Evolutionary conservation across 2,113 vertebrate species (phyloP).

Genomic region (Tychaedon coryphoeus): DNA sequence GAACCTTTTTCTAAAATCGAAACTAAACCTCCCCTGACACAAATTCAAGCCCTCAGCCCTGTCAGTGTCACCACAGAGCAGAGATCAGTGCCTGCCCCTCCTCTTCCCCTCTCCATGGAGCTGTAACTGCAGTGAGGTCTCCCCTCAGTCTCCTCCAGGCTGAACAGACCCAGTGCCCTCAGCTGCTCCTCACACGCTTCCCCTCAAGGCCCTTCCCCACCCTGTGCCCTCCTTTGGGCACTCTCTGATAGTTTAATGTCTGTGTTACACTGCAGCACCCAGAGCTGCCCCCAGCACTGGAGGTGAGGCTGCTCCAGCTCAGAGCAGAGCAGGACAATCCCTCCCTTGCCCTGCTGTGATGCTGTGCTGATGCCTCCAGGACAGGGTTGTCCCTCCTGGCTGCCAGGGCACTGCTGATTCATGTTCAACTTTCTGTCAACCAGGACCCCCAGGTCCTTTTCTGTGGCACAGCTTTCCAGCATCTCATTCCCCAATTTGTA

Average conservation of each 20-base stretch:
- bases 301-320: fast-evolving
- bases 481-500: not conserved
- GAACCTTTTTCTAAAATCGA: not conserved
- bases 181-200: fast-evolving
- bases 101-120: fast-evolving
- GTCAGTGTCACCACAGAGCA: not conserved
- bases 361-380: not conserved
- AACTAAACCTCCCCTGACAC: not conserved
- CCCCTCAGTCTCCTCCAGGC: not conserved
- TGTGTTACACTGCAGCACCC: too few species aligned
- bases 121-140: not conserved
- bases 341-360: fast-evolving
- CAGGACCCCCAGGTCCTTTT: not conserved
- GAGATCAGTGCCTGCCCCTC: not conserved
- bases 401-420: not conserved
- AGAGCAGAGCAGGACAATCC: not conserved
- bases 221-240: too few species aligned
- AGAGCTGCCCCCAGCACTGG: too few species aligned
- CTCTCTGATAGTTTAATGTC: too few species aligned
- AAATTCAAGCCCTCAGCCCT: not conserved
- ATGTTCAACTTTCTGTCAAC: not conserved
- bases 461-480: not conserved
- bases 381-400: fast-evolving
- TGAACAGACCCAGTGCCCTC: not conserved
- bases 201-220: too few species aligned